Percentiles rank a stretch among this genome's conserved stretches.
phyloP scores from a whole-genome alignment of 2,797 vertebrate genomes.

The Scyliorhinus canicula region DNA sequence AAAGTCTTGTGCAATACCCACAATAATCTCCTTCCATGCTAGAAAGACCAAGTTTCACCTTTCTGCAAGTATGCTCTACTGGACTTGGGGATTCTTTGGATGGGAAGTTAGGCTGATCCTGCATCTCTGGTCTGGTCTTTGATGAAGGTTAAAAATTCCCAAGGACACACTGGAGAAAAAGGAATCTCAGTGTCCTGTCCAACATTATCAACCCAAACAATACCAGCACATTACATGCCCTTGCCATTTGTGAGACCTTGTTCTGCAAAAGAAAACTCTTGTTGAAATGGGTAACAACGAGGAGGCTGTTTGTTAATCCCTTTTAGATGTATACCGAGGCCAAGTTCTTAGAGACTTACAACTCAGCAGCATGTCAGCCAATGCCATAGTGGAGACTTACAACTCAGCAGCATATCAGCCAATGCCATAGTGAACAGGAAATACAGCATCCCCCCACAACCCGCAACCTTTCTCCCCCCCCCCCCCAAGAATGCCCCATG shows the following conservation, averaged over 20 bases:
- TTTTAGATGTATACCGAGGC: neutral
- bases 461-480: too few species aligned
- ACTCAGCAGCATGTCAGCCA: neutral
- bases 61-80: neutral
- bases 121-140: neutral
- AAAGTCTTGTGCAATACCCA: neutral
- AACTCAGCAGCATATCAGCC: neutral
- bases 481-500: neutral
- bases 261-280: too few species aligned
- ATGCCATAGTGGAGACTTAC: neutral
- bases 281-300: neutral
- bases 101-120: neutral
- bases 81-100: neutral
- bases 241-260: neutral
- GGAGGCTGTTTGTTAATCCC: neutral
- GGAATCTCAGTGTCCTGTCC: neutral
- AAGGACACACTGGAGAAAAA: neutral
- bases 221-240: neutral
- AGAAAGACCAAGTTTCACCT: neutral
- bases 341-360: neutral
- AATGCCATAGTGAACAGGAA: neutral
- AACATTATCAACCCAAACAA: neutral
- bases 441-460: neutral
- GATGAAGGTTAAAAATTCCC: neutral
- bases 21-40: neutral